Evolutionary conservation across 2,888 invertebrate species (phyloP).

Genomic region (Acleris holmiana): DNA sequence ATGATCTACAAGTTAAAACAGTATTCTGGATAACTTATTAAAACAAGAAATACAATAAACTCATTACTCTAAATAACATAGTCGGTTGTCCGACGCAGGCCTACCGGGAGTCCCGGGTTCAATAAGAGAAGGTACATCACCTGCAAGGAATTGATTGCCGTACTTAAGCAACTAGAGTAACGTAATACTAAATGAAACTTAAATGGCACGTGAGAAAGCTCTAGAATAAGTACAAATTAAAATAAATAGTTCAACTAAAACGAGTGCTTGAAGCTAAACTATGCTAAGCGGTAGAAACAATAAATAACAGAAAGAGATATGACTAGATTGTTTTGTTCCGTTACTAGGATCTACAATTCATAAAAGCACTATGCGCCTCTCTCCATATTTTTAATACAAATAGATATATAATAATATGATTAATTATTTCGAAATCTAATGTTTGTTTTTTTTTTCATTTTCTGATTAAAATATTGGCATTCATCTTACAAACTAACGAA

Average conservation of each 20-base stretch:
- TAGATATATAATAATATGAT: constrained; percentile 78
- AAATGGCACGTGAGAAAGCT: constrained; percentile 37
- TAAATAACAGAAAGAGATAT: constrained; percentile 80
- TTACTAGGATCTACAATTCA: constrained; percentile 79
- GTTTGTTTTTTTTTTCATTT: constrained; percentile 65
- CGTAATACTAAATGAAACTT: constrained; percentile 28
- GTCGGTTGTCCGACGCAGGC: constrained; percentile 13
- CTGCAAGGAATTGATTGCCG: constrained; percentile 29
- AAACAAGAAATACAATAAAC: constrained; percentile 50
- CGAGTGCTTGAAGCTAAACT: constrained; percentile 83
- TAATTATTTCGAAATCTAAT: constrained; percentile 79
- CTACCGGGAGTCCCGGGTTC: constrained; percentile 8
- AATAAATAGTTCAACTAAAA: constrained; percentile 53
- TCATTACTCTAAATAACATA: constrained; percentile 26
- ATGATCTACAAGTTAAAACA: constrained; percentile 58
- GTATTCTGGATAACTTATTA: constrained; percentile 84
- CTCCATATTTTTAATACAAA: constrained; percentile 81
- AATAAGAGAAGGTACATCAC: constrained; percentile 21
- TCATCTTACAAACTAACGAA: constrained; percentile 77
- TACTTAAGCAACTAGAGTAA: constrained; percentile 31
- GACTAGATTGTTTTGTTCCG: constrained; percentile 82
- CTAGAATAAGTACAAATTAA: constrained; percentile 47
- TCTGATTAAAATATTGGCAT: constrained; percentile 82
- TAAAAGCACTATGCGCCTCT: constrained; percentile 84
- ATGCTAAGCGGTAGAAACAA: constrained; percentile 82